These are phyloP conservation scores for Acanthopleura granulata DNA, from an alignment of 2,888 invertebrate species.

Conservation along the genomic window DNA sequence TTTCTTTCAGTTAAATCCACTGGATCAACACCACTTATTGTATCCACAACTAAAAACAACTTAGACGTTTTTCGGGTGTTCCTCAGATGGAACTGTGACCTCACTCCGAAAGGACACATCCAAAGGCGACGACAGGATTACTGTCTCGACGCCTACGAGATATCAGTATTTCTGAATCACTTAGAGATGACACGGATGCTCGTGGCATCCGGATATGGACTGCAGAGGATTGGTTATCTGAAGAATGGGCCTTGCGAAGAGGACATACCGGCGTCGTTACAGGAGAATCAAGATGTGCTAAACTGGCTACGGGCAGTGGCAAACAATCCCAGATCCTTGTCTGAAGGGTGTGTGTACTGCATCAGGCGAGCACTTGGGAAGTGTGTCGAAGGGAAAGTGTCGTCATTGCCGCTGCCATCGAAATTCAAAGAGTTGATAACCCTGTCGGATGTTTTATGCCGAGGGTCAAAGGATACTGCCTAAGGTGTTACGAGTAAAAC, in stretches of 20 bases:
- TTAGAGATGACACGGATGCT: constrained; percentile 44
- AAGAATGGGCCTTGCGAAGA: constrained; percentile 23
- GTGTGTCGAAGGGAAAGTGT: constrained; percentile 32
- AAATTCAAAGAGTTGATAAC: constrained; percentile 34
- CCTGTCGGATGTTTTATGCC: no score
- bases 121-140: constrained; percentile 36
- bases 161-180: constrained; percentile 46
- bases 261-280: constrained; percentile 33
- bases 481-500: no score
- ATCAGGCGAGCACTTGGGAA: constrained; percentile 38
- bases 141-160: constrained; percentile 45
- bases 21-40: constrained; percentile 48
- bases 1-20: constrained; percentile 19
- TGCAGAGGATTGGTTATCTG: constrained; percentile 33
- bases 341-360: constrained; percentile 29
- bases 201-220: constrained; percentile 45
- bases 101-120: constrained; percentile 41
- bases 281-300: constrained; percentile 37
- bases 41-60: constrained; percentile 47
- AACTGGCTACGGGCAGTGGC: constrained; percentile 34
- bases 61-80: constrained; percentile 37
- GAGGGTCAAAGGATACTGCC: no score
- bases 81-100: constrained; percentile 41
- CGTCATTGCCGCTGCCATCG: constrained; percentile 45
- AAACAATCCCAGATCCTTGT: constrained; percentile 34